Percentiles rank a stretch among this genome's conserved stretches.
Conservation (phyloP, 2,797 vertebrate genomes). For the Leuciscus waleckii region DNA sequence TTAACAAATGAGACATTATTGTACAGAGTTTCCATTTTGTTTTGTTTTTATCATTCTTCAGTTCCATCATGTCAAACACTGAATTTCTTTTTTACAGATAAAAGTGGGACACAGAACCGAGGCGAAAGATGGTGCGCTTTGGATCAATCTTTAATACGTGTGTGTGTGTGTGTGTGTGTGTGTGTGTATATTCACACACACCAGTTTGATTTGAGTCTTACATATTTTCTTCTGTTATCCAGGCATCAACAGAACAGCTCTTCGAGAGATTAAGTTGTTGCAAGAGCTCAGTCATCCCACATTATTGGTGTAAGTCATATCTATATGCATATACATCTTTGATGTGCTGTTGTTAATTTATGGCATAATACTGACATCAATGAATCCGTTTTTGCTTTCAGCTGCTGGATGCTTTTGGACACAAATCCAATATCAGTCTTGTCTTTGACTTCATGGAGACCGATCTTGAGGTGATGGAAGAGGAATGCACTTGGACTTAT, state of each 20-base stretch:
- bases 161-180: too few species aligned
- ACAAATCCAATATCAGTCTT: constrained; percentile 98
- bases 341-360: not conserved
- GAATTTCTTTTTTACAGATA: constrained; percentile 79
- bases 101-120: constrained; percentile 97
- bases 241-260: constrained; percentile 98
- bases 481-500: constrained; percentile 11
- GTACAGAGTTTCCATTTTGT: not conserved
- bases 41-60: not conserved
- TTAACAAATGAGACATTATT: not conserved
- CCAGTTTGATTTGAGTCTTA: not conserved
- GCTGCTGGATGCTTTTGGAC: constrained; percentile 97
- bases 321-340: not conserved
- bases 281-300: constrained; percentile 94
- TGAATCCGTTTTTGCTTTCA: constrained; percentile 62
- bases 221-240: constrained; percentile 11
- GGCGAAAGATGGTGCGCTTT: constrained; percentile 88
- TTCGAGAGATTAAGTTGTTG: constrained; percentile 94
- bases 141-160: not conserved
- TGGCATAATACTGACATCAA: not conserved
- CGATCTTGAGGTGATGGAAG: constrained; percentile 88
- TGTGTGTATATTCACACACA: constrained; percentile 25
- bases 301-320: constrained; percentile 92
- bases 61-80: not conserved
- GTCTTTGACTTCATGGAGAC: constrained; percentile 99